Conservation (phyloP, 2,888 invertebrate genomes). For the Calameuta pallipes region DNA sequence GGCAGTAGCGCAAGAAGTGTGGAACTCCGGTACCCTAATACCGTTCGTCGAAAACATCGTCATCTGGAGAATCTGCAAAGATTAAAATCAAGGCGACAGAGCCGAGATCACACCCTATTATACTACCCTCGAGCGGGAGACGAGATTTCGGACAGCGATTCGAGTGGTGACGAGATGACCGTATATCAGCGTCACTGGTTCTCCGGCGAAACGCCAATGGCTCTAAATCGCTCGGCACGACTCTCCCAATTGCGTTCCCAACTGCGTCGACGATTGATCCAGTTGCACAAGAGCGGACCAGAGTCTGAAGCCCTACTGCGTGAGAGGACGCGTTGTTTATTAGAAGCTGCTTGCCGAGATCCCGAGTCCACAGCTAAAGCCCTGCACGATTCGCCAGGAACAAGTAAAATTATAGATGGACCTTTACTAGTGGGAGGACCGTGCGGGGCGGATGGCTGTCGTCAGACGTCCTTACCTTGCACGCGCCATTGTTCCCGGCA, state of each 20-base stretch:
- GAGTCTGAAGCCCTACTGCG: conserved; percentile 47
- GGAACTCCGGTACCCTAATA: conserved; percentile 44
- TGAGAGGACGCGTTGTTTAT: conserved; percentile 49
- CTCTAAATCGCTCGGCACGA: conserved; percentile 54
- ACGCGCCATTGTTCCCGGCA: conserved; percentile 86
- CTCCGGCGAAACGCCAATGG: conserved; percentile 50
- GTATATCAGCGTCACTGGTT: conserved; percentile 67
- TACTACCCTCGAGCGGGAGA: conserved; percentile 64
- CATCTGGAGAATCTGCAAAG: conserved; percentile 42
- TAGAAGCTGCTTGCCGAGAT: conserved; percentile 51
- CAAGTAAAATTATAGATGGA: conserved; percentile 42
- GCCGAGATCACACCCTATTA: conserved; percentile 59
- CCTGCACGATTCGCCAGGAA: conserved; percentile 3
- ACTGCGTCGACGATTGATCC: conserved; percentile 67
- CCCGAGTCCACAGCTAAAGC: conserved; percentile 51
- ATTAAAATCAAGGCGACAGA: conserved; percentile 44
- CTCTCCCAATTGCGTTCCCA: conserved; percentile 62
- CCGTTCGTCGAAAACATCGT: conserved; percentile 40
- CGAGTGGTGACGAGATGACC: conserved; percentile 63
- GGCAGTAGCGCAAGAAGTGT: conserved; percentile 30
- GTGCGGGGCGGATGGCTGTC: conserved; percentile 61
- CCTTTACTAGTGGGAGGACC: conserved; percentile 56
- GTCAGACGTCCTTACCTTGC: conserved; percentile 75
- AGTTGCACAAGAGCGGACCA: conserved; percentile 59
- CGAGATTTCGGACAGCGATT: conserved; percentile 66